phyloP scores from a whole-genome alignment of 2,888 invertebrate genomes.

The Carterocephalus palaemon region DNA sequence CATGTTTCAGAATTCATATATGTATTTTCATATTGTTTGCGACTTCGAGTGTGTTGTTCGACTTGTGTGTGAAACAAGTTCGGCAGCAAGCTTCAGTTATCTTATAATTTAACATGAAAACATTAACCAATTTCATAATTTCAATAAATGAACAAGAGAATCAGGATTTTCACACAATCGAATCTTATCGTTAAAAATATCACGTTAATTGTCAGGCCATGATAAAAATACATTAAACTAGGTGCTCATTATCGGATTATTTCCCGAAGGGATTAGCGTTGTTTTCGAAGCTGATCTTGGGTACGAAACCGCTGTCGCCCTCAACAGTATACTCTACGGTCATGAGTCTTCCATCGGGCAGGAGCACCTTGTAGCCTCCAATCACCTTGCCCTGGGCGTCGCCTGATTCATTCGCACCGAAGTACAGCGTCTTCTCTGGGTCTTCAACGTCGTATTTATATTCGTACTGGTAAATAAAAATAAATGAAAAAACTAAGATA shows the following conservation, averaged over 20 bases:
- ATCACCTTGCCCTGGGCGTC: slow-evolving; percentile 81
- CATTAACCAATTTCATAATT: no score
- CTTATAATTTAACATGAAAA: no score
- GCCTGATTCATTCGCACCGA: slow-evolving; percentile 83
- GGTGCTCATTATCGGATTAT: no score
- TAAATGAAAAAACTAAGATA: slow-evolving; percentile 14
- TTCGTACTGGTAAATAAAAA: slow-evolving; percentile 76
- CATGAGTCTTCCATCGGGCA: slow-evolving; percentile 86
- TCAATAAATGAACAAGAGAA: no score
- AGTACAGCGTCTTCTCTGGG: slow-evolving; percentile 82
- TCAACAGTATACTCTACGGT: slow-evolving; percentile 85
- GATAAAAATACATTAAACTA: no score
- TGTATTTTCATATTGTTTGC: no score
- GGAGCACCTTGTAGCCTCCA: slow-evolving; percentile 83
- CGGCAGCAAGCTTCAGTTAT: no score
- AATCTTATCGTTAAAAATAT: no score
- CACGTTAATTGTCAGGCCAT: slow-evolving; percentile 8
- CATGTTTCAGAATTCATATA: no score
- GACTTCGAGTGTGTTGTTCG: no score
- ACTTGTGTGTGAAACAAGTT: no score
- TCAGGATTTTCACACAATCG: no score
- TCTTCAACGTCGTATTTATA: slow-evolving; percentile 87
- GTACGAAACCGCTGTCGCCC: slow-evolving; percentile 85
- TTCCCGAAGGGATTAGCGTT: slow-evolving; percentile 79
- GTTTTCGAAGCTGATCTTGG: slow-evolving; percentile 82